Percentiles rank a stretch among this genome's conserved stretches.
phyloP scores from a whole-genome alignment of 2,113 vertebrate species.

The Hemichromis elongatus region DNA sequence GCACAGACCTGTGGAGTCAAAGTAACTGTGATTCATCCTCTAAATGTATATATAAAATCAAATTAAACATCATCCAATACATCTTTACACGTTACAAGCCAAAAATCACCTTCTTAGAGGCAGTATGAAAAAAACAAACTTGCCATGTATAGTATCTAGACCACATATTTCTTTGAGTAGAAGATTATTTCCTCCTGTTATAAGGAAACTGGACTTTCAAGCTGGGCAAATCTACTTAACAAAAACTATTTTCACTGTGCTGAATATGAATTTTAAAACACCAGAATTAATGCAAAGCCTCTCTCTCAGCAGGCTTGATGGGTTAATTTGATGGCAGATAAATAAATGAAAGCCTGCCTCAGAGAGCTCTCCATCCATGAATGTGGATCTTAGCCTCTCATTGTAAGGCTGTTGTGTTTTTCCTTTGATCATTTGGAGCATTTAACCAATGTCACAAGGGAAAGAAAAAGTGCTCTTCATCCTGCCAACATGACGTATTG shows the following conservation, averaged over 20 bases:
- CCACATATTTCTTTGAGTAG: neutral
- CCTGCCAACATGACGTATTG: neutral
- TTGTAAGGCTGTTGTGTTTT: neutral
- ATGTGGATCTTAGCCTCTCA: neutral
- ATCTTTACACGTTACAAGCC: neutral
- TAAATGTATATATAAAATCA: neutral
- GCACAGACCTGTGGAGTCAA: neutral
- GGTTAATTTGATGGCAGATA: neutral
- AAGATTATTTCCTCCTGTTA: neutral
- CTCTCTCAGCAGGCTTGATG: neutral
- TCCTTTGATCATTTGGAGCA: conserved; percentile 1
- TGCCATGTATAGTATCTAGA: neutral
- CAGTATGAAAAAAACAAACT: neutral
- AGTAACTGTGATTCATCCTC: neutral
- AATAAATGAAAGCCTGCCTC: neutral
- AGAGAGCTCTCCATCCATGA: neutral
- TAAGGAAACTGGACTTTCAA: neutral
- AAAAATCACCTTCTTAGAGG: neutral
- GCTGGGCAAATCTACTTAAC: neutral
- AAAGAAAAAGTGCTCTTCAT: neutral
- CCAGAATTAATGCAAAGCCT: conserved; percentile 23
- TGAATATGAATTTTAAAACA: conserved; percentile 7
- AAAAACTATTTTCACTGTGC: neutral
- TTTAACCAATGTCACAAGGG: neutral
- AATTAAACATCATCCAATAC: neutral